phyloP scores from a whole-genome alignment of 2,113 vertebrate genomes.

The Sorex fumeus region DNA sequence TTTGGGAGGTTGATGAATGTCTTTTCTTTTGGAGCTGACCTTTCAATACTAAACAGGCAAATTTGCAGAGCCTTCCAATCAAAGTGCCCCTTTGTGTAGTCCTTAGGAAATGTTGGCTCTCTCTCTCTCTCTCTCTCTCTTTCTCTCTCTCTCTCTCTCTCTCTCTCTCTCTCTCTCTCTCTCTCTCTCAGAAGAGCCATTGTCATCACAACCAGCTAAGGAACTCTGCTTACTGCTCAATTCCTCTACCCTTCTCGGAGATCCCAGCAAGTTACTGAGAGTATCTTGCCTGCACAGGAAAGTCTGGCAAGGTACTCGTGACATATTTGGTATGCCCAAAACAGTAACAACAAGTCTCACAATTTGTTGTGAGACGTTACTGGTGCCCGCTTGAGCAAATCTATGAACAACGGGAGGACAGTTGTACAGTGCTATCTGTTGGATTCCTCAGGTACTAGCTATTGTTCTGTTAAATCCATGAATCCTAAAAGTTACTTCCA shows the following conservation, averaged over 20 bases:
- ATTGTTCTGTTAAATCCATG: not conserved
- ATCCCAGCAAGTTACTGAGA: no score
- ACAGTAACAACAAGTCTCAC: no score
- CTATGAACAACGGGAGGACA: no score
- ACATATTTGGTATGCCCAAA: no score
- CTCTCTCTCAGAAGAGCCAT: fast-evolving
- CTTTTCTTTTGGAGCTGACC: slow-evolving; percentile 38
- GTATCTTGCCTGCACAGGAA: no score
- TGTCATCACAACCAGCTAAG: no score
- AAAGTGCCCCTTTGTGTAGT: not conserved
- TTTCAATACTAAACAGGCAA: slow-evolving; percentile 39
- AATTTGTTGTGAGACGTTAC: no score
- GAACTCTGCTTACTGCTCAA: not conserved
- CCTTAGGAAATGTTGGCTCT: not conserved
- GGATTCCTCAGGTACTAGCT: not conserved
- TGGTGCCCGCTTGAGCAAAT: no score
- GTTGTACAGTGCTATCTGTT: no score
- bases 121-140: not conserved
- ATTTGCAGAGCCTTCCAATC: not conserved
- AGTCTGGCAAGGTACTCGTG: no score
- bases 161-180: not conserved
- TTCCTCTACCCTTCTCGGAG: no score
- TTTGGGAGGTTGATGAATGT: slow-evolving; percentile 26
- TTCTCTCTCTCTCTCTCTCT: not conserved
- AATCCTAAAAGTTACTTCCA: not conserved